phyloP scores from a whole-genome alignment of 2,888 invertebrate species.

The Leptinotarsa peninsularis region DNA sequence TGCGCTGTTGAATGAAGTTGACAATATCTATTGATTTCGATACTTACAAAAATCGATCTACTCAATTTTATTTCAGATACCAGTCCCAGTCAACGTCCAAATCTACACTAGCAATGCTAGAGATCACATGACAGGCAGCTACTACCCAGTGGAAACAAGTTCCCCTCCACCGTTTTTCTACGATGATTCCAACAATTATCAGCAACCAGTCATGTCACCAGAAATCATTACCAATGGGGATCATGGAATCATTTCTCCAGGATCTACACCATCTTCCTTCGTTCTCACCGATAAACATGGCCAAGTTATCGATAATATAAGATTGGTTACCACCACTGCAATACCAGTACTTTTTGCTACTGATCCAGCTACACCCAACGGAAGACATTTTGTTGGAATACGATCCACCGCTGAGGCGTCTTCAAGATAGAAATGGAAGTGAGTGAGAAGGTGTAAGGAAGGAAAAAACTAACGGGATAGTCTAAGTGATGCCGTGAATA shows the following conservation, averaged over 20 bases:
- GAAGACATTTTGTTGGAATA: neutral
- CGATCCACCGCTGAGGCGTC: neutral
- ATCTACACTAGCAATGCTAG: conserved; percentile 51
- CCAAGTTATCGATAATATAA: conserved; percentile 40
- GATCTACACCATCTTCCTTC: conserved; percentile 40
- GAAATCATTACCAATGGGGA: conserved; percentile 41
- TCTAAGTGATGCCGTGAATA: too few relatives aligned
- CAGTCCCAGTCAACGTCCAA: conserved; percentile 48
- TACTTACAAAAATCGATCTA: too few relatives aligned
- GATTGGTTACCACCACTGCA: conserved; percentile 36
- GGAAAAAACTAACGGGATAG: too few relatives aligned
- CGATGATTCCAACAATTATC: conserved; percentile 34
- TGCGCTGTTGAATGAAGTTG: too few relatives aligned
- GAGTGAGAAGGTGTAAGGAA: neutral
- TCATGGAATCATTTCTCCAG: conserved; percentile 40
- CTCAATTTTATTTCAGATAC: conserved; percentile 23
- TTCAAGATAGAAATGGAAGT: neutral
- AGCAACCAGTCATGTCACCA: conserved; percentile 46
- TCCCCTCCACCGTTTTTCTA: conserved; percentile 48
- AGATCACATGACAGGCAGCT: conserved; percentile 49
- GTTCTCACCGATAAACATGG: conserved; percentile 42
- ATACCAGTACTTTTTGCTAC: conserved; percentile 33
- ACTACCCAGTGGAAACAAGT: conserved; percentile 45
- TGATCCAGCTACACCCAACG: conserved; percentile 19
- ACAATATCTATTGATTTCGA: too few relatives aligned